Evolutionary conservation across 1,140 invertebrate genomes (phyloP), one percentile per base, ranked within the genome.

Genomic region (Pomacea maculata): DNA sequence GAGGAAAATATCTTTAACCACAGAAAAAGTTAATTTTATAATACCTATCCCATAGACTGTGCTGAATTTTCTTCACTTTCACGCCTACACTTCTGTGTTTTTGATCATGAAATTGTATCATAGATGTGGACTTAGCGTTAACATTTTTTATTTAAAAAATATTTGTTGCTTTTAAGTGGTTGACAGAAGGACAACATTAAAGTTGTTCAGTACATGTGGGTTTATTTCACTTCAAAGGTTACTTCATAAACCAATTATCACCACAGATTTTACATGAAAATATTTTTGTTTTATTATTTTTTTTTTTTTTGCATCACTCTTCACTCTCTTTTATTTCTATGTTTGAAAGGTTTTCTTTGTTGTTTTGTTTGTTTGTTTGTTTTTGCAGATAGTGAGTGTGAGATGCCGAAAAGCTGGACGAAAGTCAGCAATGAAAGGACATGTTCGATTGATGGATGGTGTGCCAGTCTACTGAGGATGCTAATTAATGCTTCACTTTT

Each of bases 391-490:
- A 63, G 83, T 87, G 19, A 85, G 68, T 52, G 83, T 87, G 29
- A 87, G 82, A 61, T 87, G 85, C 76, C 70, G 83, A 17, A 85
- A 86, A 77, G 85, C 83, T 57, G 82, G 83, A 25, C 75, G 79
- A n/a, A 75, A 78, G 3, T 83, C 83, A 65, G 71, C 78, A 52
- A 77, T 78, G 45, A 73, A 76, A 1, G 84, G 83, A 12, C 80
- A 82, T 34, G 81, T 84, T 9, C 79, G 81, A 3, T 82, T 85
- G 25, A 71, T 85, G 63, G 86, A 87, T 64, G 84, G 86, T 8
- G 83, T 87, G n/a, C 82, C 83, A 54, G 83, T 87, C 19, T 84
- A 83, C 68, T 87, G 80, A 75, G 54, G 21, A 70, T 8, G 21
- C 19, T 15, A 25, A 25, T 25, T 25, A 25, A 25, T 25, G 34